phyloP scores from a whole-genome alignment of 2,113 vertebrate species.

The Taxidea taxus region DNA sequence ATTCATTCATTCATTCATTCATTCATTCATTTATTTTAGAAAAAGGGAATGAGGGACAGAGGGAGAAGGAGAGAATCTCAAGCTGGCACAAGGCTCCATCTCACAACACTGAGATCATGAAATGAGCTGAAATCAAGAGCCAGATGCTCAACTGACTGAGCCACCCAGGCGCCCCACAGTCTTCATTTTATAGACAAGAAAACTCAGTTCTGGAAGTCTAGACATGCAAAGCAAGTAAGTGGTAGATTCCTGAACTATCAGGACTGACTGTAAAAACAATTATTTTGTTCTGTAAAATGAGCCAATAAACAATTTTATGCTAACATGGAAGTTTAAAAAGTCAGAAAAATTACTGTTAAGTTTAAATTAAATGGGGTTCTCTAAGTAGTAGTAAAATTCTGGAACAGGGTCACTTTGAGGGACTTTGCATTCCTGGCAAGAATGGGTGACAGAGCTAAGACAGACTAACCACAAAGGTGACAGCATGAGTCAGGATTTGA shows the following conservation, averaged over 20 bases:
- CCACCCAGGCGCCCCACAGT: neutral
- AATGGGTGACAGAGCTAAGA: neutral
- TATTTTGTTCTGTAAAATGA: neutral
- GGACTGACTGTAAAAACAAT: neutral
- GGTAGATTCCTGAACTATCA: neutral
- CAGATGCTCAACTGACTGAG: neutral
- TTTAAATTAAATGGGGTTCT: neutral
- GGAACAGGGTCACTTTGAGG: neutral
- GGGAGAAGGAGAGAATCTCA: neutral
- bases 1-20: neutral
- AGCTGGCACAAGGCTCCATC: neutral
- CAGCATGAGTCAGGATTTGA: neutral
- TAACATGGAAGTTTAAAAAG: conserved; percentile 7
- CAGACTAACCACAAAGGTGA: neutral
- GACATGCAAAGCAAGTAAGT: neutral
- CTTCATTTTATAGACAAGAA: neutral
- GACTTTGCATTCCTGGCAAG: neutral
- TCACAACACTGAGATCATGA: neutral
- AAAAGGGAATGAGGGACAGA: neutral
- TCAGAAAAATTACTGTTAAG: neutral
- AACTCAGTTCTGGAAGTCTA: neutral
- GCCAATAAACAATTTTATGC: neutral
- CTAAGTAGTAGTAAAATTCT: neutral
- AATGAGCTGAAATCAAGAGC: neutral
- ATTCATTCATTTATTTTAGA: neutral